Evolutionary conservation across 2,888 invertebrate species (phyloP).

Genomic region (Tyria jacobaeae): DNA sequence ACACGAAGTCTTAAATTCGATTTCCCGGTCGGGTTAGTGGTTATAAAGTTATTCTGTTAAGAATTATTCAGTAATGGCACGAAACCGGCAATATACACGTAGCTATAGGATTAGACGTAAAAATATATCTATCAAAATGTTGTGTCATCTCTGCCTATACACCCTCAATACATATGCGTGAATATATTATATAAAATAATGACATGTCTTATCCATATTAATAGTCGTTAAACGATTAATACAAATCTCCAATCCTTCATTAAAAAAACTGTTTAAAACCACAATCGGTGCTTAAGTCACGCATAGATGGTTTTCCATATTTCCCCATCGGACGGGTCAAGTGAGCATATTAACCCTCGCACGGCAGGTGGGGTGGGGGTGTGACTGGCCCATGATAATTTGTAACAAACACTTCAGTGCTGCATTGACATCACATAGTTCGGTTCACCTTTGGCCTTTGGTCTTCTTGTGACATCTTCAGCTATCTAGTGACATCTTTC

Average conservation of each 20-base stretch:
- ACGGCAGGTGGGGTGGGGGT: conserved; percentile 77
- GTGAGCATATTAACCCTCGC: conserved; percentile 78
- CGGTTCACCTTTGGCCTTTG: conserved; percentile 73
- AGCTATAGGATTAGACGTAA: not conserved
- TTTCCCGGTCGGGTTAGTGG: not conserved
- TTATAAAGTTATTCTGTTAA: not conserved
- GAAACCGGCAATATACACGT: too few relatives aligned
- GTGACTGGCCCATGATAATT: conserved; percentile 69
- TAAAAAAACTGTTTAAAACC: conserved; percentile 42
- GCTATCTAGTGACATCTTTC: conserved; percentile 38
- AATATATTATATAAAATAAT: not conserved
- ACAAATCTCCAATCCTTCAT: conserved; percentile 14
- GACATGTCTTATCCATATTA: conserved; percentile 2
- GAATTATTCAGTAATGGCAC: not conserved
- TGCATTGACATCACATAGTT: conserved; percentile 72
- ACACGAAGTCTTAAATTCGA: too few relatives aligned
- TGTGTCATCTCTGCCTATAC: not conserved
- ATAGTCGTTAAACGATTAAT: not conserved
- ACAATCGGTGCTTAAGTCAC: conserved; percentile 60
- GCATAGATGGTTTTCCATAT: conserved; percentile 73
- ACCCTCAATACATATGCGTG: too few relatives aligned
- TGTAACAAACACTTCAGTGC: conserved; percentile 77
- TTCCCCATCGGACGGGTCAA: conserved; percentile 74
- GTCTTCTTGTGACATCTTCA: conserved; percentile 63
- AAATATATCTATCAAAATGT: not conserved